Percentiles rank a stretch among this genome's conserved stretches.
Evolutionary conservation across 1,140 invertebrate species (phyloP).

Genomic region (Venturia canescens): DNA sequence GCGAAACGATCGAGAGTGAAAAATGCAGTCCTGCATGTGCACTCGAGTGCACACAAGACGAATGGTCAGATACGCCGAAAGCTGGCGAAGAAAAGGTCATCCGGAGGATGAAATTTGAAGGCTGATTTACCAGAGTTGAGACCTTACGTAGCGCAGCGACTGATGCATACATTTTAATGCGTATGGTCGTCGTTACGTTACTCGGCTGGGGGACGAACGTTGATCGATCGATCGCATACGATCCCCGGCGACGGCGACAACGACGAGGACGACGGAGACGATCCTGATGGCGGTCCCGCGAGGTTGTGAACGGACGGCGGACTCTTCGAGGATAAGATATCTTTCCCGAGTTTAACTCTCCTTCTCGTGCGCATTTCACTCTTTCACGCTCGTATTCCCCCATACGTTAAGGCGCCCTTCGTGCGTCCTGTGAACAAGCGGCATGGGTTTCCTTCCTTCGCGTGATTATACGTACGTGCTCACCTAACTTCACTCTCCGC

Average conservation of each 20-base stretch:
- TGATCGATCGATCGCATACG: constrained; percentile 65
- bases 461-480: constrained; percentile 20
- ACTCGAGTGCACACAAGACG: constrained; percentile 22
- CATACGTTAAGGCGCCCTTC: background rate
- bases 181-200: constrained; percentile 22
- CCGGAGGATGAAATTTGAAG: background rate
- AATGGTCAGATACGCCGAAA: constrained; percentile 7
- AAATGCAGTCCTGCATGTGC: constrained; percentile 23
- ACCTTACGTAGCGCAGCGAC: background rate
- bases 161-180: background rate
- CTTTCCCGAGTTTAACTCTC: constrained; percentile 47
- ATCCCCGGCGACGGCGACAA: constrained; percentile 39
- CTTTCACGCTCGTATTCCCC: background rate
- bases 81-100: background rate
- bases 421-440: background rate
- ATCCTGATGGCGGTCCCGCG: constrained; percentile 39
- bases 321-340: constrained; percentile 62
- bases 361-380: background rate
- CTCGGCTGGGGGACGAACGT: constrained; percentile 45
- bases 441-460: constrained; percentile 18
- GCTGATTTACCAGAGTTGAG: background rate
- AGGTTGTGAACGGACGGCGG: constrained; percentile 41
- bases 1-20: constrained; percentile 28
- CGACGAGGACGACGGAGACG: background rate
- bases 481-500: constrained; percentile 67